Evolutionary conservation across 2,797 vertebrate species (phyloP).

Genomic region (Acridotheres tristis): DNA sequence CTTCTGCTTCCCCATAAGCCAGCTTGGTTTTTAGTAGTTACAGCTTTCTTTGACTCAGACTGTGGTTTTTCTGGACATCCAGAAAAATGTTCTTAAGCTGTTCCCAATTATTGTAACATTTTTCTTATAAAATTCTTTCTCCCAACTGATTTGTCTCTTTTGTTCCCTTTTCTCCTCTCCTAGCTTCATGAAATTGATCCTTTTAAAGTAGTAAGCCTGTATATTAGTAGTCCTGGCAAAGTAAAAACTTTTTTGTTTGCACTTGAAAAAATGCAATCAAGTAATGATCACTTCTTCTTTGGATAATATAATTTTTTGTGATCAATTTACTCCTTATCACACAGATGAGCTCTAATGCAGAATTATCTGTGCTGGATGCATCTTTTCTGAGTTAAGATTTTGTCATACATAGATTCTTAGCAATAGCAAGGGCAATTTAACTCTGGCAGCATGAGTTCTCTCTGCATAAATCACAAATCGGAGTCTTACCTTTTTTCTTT

Average conservation of each 20-base stretch:
- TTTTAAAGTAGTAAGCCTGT: not conserved
- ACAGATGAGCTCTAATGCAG: not conserved
- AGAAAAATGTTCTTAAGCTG: constrained; percentile 30
- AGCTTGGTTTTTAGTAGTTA: not conserved
- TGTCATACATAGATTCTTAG: constrained; percentile 31
- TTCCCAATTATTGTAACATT: not conserved
- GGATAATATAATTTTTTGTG: not conserved
- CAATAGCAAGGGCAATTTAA: constrained; percentile 59
- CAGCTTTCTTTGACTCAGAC: not conserved
- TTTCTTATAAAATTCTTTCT: constrained; percentile 18
- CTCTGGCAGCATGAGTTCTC: constrained; percentile 9
- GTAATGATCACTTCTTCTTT: not conserved
- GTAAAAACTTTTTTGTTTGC: constrained; percentile 14
- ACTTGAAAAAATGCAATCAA: constrained; percentile 28
- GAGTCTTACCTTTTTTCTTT: not conserved
- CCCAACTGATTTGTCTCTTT: not conserved
- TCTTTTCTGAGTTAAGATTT: constrained; percentile 22
- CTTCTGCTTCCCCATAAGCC: not conserved
- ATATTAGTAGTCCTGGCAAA: not conserved
- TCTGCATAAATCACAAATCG: constrained; percentile 11
- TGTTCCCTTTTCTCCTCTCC: not conserved
- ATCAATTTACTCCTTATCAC: constrained; percentile 45
- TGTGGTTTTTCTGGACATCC: not conserved
- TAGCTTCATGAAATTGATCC: not conserved
- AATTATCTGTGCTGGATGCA: constrained; percentile 42